These are phyloP conservation scores for Xylophagus ater DNA, from an alignment of 2,888 invertebrate species.

Conservation along the genomic window DNA sequence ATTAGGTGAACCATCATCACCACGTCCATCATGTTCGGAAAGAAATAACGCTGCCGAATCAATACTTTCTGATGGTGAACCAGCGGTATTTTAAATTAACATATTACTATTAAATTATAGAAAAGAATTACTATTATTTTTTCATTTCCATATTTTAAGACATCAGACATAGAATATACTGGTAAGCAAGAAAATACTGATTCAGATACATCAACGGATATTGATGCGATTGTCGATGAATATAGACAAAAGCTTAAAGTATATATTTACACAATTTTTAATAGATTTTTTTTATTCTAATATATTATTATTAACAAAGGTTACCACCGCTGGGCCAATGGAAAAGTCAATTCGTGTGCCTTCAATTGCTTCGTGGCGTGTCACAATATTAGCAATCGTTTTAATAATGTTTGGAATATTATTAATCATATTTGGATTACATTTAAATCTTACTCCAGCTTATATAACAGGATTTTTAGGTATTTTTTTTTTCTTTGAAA, in stretches of 20 bases:
- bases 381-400: conserved; percentile 32
- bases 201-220: conserved; percentile 62
- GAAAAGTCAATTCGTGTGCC: conserved; percentile 35
- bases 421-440: conserved; percentile 28
- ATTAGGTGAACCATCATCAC: conserved; percentile 38
- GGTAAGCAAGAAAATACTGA: conserved; percentile 44
- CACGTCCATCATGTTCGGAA: conserved; percentile 30
- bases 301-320: conserved; percentile 20
- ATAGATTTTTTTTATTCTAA: not conserved
- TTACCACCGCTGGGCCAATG: conserved; percentile 38
- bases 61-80: conserved; percentile 34
- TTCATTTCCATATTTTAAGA: no score
- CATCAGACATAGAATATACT: conserved; percentile 19
- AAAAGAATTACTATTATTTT: not conserved
- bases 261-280: conserved; percentile 14
- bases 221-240: conserved; percentile 66
- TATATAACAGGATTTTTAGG: conserved; percentile 30
- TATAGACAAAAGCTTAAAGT: conserved; percentile 62
- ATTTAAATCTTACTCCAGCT: conserved; percentile 28
- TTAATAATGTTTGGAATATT: conserved; percentile 30
- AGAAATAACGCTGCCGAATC: conserved; percentile 34
- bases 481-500: conserved; percentile 8
- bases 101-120: not conserved
- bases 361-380: conserved; percentile 35
- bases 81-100: conserved; percentile 25